Evolutionary conservation across 2,888 invertebrate genomes (phyloP).

Genomic region (Tetragnatha montana): DNA sequence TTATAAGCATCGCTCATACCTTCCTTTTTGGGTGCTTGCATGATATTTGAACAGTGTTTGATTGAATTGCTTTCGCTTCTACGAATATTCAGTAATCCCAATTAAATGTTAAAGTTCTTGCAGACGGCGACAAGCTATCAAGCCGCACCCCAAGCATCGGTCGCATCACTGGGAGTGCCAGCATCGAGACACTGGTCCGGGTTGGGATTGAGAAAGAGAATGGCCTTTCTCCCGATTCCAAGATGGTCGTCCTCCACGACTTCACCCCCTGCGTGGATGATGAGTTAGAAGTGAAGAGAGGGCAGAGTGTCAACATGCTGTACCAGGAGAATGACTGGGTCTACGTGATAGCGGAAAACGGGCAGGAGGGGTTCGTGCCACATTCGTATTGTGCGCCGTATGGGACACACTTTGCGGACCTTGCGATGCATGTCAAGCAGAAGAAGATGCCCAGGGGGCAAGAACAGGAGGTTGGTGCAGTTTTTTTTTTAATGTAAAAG

Average conservation of each 20-base stretch:
- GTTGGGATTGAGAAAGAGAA: conserved; percentile 95
- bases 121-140: conserved; percentile 84
- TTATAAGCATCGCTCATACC: too few species aligned
- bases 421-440: conserved; percentile 81
- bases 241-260: conserved; percentile 95
- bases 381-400: conserved; percentile 94
- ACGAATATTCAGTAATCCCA: too few species aligned
- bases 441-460: conserved; percentile 87
- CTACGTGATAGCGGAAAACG: conserved; percentile 90
- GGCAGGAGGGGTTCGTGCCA: conserved; percentile 95
- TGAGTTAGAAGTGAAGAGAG: conserved; percentile 91
- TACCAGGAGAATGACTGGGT: conserved; percentile 98
- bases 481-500: too few species aligned
- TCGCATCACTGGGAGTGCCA: conserved; percentile 94
- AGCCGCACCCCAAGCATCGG: conserved; percentile 89
- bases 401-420: conserved; percentile 85
- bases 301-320: conserved; percentile 92
- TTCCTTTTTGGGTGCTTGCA: too few species aligned
- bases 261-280: conserved; percentile 97
- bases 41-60: too few species aligned
- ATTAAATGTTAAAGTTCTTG: background rate
- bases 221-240: conserved; percentile 92
- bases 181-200: conserved; percentile 91
- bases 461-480: conserved; percentile 68
- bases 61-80: too few species aligned